These are phyloP conservation scores for Andricus quercusramuli DNA, from an alignment of 2,888 invertebrate species.

Conservation along the genomic window DNA sequence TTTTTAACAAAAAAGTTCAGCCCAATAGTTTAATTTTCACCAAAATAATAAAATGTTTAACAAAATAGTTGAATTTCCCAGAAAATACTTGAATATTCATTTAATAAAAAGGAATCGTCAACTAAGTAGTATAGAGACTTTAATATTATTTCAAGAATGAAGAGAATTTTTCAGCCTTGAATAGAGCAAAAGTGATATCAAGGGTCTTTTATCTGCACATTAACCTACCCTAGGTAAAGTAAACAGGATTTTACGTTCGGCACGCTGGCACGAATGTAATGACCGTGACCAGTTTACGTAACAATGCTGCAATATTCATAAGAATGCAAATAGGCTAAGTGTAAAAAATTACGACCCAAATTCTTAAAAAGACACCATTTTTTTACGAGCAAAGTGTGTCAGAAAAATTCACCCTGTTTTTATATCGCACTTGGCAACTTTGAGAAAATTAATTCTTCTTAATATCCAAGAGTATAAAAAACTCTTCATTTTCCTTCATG, in stretches of 20 bases:
- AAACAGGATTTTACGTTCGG: slow-evolving; percentile 3
- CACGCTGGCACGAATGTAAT: slow-evolving; percentile 13
- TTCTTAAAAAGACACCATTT: neutral
- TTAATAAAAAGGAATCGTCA: too few relatives aligned
- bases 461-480: neutral
- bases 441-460: slow-evolving; percentile 11
- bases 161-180: neutral
- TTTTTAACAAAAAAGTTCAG: too few relatives aligned
- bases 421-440: neutral
- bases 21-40: too few relatives aligned
- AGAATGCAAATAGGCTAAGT: slow-evolving; percentile 21
- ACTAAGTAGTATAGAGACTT: neutral
- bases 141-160: neutral
- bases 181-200: neutral
- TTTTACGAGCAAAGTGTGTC: neutral
- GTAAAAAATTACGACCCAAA: neutral
- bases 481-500: neutral
- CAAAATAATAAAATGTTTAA: too few relatives aligned
- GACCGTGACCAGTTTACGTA: slow-evolving; percentile 15
- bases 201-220: slow-evolving; percentile 22
- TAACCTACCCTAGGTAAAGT: neutral
- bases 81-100: too few relatives aligned
- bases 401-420: neutral
- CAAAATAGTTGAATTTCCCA: too few relatives aligned
- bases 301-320: slow-evolving; percentile 19